Evolutionary conservation across 2,113 vertebrate genomes (phyloP), one percentile per base, ranked within the genome.

Genomic region (Columba janthina): DNA sequence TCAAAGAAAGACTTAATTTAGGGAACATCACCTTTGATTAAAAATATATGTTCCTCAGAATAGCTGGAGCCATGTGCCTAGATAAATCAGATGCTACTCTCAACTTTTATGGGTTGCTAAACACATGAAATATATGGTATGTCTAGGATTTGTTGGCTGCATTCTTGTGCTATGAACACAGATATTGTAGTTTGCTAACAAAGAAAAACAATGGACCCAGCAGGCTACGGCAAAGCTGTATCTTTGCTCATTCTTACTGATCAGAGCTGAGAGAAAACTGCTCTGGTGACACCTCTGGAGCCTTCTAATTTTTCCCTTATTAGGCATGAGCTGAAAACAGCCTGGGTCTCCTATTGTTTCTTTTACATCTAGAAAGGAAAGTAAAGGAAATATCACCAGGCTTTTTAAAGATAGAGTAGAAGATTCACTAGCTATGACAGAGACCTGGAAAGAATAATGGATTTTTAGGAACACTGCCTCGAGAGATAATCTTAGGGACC

Each of bases 81-180:
- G 90, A 96, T 94, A 96, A 96, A 97, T 97, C 94, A 96, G 83
- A 96, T 89, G 28, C 58, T 95, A 34, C 1, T 8, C 82, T 94
- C 90, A 53, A 71, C 64, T 69, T 96, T 95, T 95, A 96, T 67
- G 82, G 85, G 72, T 93, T 94, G 88, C 76, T 95, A 96, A 96
- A 85, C 28, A 78, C 78, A 73, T 89, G 87, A 95, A 93, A 95
- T 96, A 96, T 67, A 94, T 56, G 72, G 51, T 24, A 77, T 88
- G 92, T 90, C 93, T 91, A 71, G 38, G 79, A 80, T 93, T 51
- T 81, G 42, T 64, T 93, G 85, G 85, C 82, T 91, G 83, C 90
- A 78, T 92, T 96, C 88, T 93, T 96, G n/a, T 75, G 48, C 90
- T 93, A 40, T 86, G 94, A 90, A 57, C 79, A 80, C 46, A 86